Base-by-base conservation (phyloP, 2,797 vertebrate species). In the Decapterus maruadsi region DNA sequence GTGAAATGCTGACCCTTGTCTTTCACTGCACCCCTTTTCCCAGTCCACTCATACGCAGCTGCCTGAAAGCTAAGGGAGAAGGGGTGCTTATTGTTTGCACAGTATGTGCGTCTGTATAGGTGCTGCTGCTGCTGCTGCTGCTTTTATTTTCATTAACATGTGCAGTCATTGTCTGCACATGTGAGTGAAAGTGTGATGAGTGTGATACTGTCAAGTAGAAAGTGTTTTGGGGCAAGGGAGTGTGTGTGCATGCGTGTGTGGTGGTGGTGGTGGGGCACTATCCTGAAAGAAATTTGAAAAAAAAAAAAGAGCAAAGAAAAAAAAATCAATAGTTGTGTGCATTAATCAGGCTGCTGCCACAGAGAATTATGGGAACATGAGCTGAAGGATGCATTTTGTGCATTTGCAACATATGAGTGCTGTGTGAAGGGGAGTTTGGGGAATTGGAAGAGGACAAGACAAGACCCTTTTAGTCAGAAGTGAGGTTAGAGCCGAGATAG, bases 321-420 rank as follows among this genome's bases (percentile, higher is more conserved):
- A 86, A 84, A 95, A 95, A 97, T 96, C 96, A 96, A 97, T 97
- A 96, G 88, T 92, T 95, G 94, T 96, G 94, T 96, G 96, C 96
- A 97, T 97, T 96, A 97, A 97, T 97, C 95, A 97, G 95, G 90
- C 82, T 78, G 92, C 95, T 97, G 96, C 95, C 96, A 95, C 82
- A 89, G 90, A 95, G 95, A 96, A 95, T 97, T 95, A 96, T 96
- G 95, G 95, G 93, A 94, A 93, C 84, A 87, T 91, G 93, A 93
- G 93, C 91, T 95, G 95, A 96, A 95, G 90, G 93, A 90, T 94
- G 90, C 90, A 94, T 94, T 95, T 93, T 94, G 75, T 93, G 92
- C 87, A 90, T 95, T 93, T 92, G 90, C 90, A 94, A 93, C 90
- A 90, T 92, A 66, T 84, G 91, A 92, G 91, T 85, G 89, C 83